A percentile compares a stretch with the other conserved stretches of the same genome.
These are phyloP conservation scores for Timandra comae DNA, from an alignment of 2,888 invertebrate genomes.

Conservation along the genomic window DNA sequence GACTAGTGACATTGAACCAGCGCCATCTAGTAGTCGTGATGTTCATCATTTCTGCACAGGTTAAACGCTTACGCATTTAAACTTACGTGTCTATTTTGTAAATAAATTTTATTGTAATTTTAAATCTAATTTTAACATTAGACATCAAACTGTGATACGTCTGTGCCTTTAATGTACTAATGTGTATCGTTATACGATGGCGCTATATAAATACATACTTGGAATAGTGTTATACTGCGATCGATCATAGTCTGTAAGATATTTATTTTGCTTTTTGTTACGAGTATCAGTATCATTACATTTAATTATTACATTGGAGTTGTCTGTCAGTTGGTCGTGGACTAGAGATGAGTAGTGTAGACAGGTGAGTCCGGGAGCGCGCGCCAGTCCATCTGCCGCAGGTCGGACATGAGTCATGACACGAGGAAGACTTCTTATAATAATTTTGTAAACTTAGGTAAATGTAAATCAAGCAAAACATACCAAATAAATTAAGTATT, in stretches of 20 bases:
- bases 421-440: conserved; percentile 6
- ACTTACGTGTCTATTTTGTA: conserved; percentile 29
- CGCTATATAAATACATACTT: conserved; percentile 49
- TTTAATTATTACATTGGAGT: conserved; percentile 7
- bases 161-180: conserved; percentile 66
- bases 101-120: conserved; percentile 38
- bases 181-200: conserved; percentile 49
- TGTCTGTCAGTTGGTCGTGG: conserved; percentile 10
- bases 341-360: conserved; percentile 1
- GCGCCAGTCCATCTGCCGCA: too few species aligned
- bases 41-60: conserved; percentile 43
- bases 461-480: conserved; percentile 25
- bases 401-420: too few species aligned
- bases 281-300: conserved; percentile 24
- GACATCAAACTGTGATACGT: conserved; percentile 71
- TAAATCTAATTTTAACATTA: conserved; percentile 41
- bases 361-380: conserved; percentile 19
- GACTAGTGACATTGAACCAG: conserved; percentile 27
- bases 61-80: conserved; percentile 25
- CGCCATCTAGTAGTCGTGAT: conserved; percentile 52
- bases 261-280: conserved; percentile 33
- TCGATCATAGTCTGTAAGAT: conserved; percentile 31
- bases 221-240: conserved; percentile 29
- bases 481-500: conserved; percentile 53
- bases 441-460: too few species aligned